A percentile compares a stretch with the other conserved stretches of the same genome.
phyloP scores from a whole-genome alignment of 2,797 vertebrate species.

The Phoebastria nigripes region DNA sequence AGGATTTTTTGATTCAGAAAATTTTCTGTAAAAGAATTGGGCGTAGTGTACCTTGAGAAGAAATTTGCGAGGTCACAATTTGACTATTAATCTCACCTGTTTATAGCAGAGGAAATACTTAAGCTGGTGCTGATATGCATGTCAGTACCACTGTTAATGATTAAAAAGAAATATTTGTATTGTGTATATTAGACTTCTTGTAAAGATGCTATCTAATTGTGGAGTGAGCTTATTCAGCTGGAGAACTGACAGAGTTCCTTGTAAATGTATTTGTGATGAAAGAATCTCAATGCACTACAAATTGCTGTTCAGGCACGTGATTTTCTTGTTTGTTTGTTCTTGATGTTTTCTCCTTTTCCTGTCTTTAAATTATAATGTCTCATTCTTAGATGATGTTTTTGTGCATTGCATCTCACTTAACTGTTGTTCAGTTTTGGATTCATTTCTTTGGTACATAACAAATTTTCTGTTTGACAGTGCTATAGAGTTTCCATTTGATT shows the following conservation, averaged over 20 bases:
- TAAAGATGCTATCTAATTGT: not conserved
- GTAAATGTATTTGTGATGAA: not conserved
- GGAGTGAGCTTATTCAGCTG: not conserved
- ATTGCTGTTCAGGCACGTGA: not conserved
- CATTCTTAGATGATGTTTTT: not conserved
- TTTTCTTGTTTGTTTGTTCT: not conserved
- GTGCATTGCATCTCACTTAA: not conserved
- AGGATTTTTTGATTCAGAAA: not conserved
- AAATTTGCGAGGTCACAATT: not conserved
- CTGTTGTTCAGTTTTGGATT: not conserved
- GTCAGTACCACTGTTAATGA: not conserved
- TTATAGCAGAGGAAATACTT: not conserved
- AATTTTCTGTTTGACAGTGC: not conserved
- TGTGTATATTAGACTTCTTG: not conserved
- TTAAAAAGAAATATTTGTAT: not conserved
- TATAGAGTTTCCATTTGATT: not conserved
- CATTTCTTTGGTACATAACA: not conserved
- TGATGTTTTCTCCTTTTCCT: not conserved
- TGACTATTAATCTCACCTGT: not conserved
- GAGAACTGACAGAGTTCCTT: not conserved
- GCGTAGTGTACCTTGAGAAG: not conserved
- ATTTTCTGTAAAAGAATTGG: not conserved
- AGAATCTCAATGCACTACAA: not conserved
- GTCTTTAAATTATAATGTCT: not conserved
- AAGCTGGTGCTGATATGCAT: not conserved